A percentile compares a stretch with the other conserved stretches of the same genome.
These are phyloP conservation scores for Tragelaphus buxtoni DNA, from an alignment of 2,113 vertebrate species.

Conservation along the genomic window DNA sequence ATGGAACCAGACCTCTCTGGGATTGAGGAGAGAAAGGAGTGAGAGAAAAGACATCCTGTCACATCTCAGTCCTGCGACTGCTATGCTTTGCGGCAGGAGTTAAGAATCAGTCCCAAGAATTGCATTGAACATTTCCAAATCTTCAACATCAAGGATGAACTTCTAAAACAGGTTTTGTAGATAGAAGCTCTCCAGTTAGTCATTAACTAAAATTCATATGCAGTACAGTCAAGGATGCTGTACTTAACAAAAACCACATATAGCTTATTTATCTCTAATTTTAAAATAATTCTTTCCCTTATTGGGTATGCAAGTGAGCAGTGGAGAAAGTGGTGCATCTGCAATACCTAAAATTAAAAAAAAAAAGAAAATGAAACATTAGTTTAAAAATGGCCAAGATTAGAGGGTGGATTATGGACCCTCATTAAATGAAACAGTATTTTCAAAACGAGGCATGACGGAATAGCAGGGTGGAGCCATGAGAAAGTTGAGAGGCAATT, in stretches of 20 bases:
- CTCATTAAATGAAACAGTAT: not conserved
- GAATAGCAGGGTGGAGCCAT: not conserved
- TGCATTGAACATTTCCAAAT: not conserved
- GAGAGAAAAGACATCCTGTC: not conserved
- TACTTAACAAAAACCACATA: conserved; percentile 48
- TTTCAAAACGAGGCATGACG: not conserved
- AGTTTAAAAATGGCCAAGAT: not conserved
- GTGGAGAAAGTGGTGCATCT: conserved; percentile 88
- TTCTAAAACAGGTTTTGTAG: not conserved
- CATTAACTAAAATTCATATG: not conserved
- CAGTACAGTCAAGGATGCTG: conserved; percentile 39
- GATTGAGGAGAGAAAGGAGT: not conserved
- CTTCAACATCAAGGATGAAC: not conserved
- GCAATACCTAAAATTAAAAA: conserved; percentile 84
- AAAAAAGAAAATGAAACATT: not conserved
- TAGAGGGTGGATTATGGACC: not conserved
- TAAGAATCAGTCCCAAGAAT: not conserved
- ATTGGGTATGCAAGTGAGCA: conserved; percentile 91
- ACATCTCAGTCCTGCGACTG: not conserved
- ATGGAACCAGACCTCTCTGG: not conserved
- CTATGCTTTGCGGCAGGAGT: not conserved
- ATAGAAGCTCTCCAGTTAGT: not conserved
- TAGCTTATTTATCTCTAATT: conserved; percentile 87
- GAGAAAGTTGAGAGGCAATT: not conserved
- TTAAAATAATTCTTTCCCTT: conserved; percentile 93